Base-by-base conservation (phyloP, 2,888 invertebrate genomes). In the Mycalesis mineus region DNA sequence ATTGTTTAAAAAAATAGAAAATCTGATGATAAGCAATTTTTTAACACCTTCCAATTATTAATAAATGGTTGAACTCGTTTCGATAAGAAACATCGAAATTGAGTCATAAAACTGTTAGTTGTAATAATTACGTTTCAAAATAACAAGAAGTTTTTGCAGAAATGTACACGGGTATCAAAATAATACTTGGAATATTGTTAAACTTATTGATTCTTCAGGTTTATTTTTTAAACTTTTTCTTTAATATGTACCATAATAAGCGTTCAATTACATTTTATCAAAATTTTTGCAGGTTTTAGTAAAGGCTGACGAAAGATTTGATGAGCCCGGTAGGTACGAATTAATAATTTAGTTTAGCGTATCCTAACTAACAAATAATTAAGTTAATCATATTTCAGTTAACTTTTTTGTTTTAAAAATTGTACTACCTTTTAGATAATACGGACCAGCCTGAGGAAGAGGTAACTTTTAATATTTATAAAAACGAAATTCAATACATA, bases 391-490 rank as follows among this genome's bases (percentile, higher is more conserved):
- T 4, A 22, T 4, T 22, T 4, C 5, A 4, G 22, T 2, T 22
- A 22, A 22, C 2, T 22, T 4, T 22, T 22, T n/a, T n/a, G n/a
- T n/a, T 22, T 5, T 22, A 22, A 22, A 22, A 22, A 22, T 4
- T 36, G 2, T 11, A 4, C 9, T 36, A n/a, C 15, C 6, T 31
- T 41, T 9, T 36, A 57, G 57, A 57, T 47, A 66, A 72, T 5
- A 77, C 74, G 7, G 87, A 84, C 58, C 62, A 71, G 49, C 63
- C 68, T 5, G 87, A 87, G 64, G 87, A 87, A 73, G 87, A 87
- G 77, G 87, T 86, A 72, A 29, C 8, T 28, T 52, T 55, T 47
- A n/a, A 15, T 53, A 14, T 52, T 45, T n/a, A 13, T 7, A 28
- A 36, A 40, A 48, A 36, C n/a, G n/a, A 22, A 33, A 33, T 7